Conservation (phyloP, 1,140 invertebrate species). For the Ips typographus region DNA sequence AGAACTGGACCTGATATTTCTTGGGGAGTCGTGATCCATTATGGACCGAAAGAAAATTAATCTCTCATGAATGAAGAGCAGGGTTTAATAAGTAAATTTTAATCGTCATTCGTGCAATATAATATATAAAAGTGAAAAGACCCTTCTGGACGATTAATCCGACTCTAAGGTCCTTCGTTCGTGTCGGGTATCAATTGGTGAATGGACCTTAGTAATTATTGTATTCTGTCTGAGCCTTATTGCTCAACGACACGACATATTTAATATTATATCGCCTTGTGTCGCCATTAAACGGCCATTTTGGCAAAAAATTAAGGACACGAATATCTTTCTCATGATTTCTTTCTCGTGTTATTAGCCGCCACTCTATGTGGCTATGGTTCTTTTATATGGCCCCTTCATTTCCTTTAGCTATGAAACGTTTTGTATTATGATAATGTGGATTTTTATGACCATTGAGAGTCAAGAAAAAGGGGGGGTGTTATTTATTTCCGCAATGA, state of each 20-base stretch:
- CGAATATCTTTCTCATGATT: slow-evolving; percentile 23
- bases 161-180: slow-evolving; percentile 10
- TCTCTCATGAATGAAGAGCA: not conserved
- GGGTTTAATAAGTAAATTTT: slow-evolving; percentile 9
- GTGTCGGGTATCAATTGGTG: slow-evolving; percentile 30
- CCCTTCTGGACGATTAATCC: slow-evolving; percentile 20
- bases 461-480: no score
- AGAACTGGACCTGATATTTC: not conserved
- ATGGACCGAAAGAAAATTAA: not conserved
- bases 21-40: not conserved
- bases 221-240: slow-evolving; percentile 37
- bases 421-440: slow-evolving; percentile 6
- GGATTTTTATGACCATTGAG: no score
- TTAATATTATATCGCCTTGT: slow-evolving; percentile 39
- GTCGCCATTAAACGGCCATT: slow-evolving; percentile 38
- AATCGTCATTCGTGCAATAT: slow-evolving; percentile 10
- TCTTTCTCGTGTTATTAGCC: slow-evolving; percentile 16
- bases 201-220: slow-evolving; percentile 35
- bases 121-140: slow-evolving; percentile 2
- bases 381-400: slow-evolving; percentile 21
- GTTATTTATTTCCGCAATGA: no score
- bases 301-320: slow-evolving; percentile 27
- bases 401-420: slow-evolving; percentile 24
- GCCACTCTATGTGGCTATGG: slow-evolving; percentile 16
- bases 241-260: slow-evolving; percentile 31